phyloP scores from a whole-genome alignment of 2,888 invertebrate species.

The Leptopilina syphax region DNA sequence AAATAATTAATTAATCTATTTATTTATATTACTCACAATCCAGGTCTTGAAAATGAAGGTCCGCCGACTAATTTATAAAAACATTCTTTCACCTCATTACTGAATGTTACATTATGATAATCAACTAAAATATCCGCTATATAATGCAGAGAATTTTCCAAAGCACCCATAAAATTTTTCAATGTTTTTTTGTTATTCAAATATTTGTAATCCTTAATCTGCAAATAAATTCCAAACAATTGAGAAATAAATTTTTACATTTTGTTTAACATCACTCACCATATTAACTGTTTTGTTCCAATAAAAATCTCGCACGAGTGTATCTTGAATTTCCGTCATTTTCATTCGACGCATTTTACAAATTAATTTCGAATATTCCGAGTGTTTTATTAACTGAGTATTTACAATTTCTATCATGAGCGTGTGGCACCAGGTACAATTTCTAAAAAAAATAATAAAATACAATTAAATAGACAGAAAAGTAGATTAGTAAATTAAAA shows the following conservation, averaged over 20 bases:
- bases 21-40: slow-evolving; percentile 58
- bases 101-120: slow-evolving; percentile 63
- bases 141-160: slow-evolving; percentile 63
- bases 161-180: slow-evolving; percentile 56
- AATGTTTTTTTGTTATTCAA: slow-evolving; percentile 60
- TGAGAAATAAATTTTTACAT: neutral
- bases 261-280: slow-evolving; percentile 66
- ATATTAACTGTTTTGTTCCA: slow-evolving; percentile 80
- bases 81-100: slow-evolving; percentile 57
- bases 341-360: slow-evolving; percentile 77
- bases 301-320: slow-evolving; percentile 78
- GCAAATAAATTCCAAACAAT: slow-evolving; percentile 2
- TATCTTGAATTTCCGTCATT: slow-evolving; percentile 74
- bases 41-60: slow-evolving; percentile 62
- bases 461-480: neutral
- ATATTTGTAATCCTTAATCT: slow-evolving; percentile 60
- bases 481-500: neutral
- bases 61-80: slow-evolving; percentile 62
- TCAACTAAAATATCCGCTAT: slow-evolving; percentile 66
- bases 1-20: too few relatives aligned
- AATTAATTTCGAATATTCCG: slow-evolving; percentile 78
- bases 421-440: slow-evolving; percentile 78
- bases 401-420: slow-evolving; percentile 79
- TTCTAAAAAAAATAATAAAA: slow-evolving; percentile 65
- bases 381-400: slow-evolving; percentile 78